Evolutionary conservation across 2,888 invertebrate species (phyloP), one percentile per base, ranked within the genome.

Genomic region (Rhimphoctona megacephalus): DNA sequence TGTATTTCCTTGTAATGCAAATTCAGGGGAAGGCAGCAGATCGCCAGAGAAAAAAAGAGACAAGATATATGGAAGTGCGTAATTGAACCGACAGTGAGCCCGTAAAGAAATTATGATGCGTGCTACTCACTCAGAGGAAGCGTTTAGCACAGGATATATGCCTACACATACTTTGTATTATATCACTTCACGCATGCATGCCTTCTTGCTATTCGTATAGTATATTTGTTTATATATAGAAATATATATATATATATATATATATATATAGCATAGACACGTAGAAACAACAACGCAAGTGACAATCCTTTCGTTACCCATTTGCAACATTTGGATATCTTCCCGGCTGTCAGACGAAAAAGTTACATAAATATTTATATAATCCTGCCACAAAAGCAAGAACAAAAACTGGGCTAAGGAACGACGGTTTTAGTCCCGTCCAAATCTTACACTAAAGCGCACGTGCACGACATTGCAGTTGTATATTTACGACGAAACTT

Each of bases 91-190:
- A 39, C 61, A 70, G 52, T 74, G 66, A 66, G 69, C 25, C 70
- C 66, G 81, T 64, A 61, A 61, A 43, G 57, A 54, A 69, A 79
- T 43, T 64, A 22, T 52, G 64, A 80, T 86, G 83, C 77, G 72
- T 79, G 81, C 83, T 72, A 17, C 70, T 80, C 72, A 76, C 72
- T 49, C 64, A 30, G 80, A 80, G 85, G 80, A 69, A 64, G 67
- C 85, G 78, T 78, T 85, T 87, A 81, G 54, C 83, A 83, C 87
- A 85, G 83, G 83, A 87, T 85, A 81, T 70, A 73, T 70, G 43
- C 36, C 52, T 22, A 43, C 43, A n/a, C 49, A 54, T 66, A 78
- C 76, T 85, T 78, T 82, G 74, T 73, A 72, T 83, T 74, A 70
- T 78, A 85, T 82, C 69, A 61, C 69, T 67, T 80, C 46, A 57